Base-by-base conservation (phyloP, 2,113 vertebrate species). In the Piprites chloris region DNA sequence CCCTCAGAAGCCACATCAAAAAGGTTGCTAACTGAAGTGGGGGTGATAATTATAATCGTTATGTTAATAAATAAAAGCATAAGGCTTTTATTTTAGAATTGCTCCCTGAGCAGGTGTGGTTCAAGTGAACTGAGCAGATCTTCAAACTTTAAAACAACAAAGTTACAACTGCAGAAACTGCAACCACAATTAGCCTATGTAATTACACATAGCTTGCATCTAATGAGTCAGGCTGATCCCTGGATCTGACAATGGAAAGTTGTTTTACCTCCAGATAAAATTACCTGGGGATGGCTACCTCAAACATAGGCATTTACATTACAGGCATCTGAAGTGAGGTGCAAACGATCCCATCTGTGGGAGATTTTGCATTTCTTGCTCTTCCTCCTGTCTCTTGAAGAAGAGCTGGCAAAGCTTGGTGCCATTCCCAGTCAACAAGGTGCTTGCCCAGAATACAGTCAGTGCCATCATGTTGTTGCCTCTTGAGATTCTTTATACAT, bases 1-100 rank as follows among this genome's bases (percentile, higher is more conserved):
- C 33, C 39, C 75, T 85, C 42, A 77, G 50, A 91, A 93, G 27
- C 92, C 93, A 94, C 95, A 91, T 91, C 75, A 95, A 88, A 95
- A 95, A 24, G 41, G 32, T n/a, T 81, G 24, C 42, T 88, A 69
- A 77, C 67, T 86, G 42, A 78, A 89, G 41, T 32, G 23, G n/a
- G n/a, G 42, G 20, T 75, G 37, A 65, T 90, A 95, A 97, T 95
- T 96, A 93, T 26, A 37, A 63, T 58, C 22, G 84, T 87, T 93
- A 95, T 81, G 61, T 75, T 35, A 71, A 47, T 62, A 59, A 73
- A 93, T 93, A 82, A 89, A 82, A 80, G 5, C 59, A 50, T 12
- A 55, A 68, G 26, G 72, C 33, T n/a, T n/a, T n/a, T n/a, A 37
- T 78, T 84, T 91, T 56, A 89, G 47, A 90, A 53, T 42, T 88